These are phyloP conservation scores for Leptinotarsa lineolata DNA, from an alignment of 1,140 invertebrate species.

Conservation along the genomic window DNA sequence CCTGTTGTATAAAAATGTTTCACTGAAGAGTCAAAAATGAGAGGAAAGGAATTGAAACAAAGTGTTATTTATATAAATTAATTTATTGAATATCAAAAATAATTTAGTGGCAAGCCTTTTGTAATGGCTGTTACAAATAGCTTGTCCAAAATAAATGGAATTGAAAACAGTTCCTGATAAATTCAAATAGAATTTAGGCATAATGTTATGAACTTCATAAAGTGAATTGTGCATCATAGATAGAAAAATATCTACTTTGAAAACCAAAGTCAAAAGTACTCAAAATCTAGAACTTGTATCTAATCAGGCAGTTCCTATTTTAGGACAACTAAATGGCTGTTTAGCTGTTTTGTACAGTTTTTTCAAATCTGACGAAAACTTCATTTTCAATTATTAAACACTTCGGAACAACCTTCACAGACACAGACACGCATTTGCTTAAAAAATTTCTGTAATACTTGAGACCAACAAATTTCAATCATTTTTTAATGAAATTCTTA, in stretches of 20 bases:
- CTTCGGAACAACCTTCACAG: too few species aligned
- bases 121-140: conserved; percentile 39
- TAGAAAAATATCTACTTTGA: neutral
- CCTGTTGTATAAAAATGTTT: too few species aligned
- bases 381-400: too few species aligned
- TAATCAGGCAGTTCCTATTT: neutral
- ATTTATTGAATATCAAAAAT: neutral
- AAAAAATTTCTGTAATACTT: too few species aligned
- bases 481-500: too few species aligned
- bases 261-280: neutral
- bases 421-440: too few species aligned
- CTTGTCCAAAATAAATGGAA: conserved; percentile 18
- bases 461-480: too few species aligned
- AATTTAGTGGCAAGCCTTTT: conserved; percentile 26
- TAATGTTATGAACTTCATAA: too few species aligned
- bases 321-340: conserved; percentile 37
- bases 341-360: conserved; percentile 2
- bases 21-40: too few species aligned
- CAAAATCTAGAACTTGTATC: too few species aligned
- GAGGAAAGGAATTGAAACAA: too few species aligned
- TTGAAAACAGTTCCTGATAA: neutral
- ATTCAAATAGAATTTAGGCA: too few species aligned
- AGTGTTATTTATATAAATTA: neutral
- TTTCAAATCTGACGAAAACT: neutral
- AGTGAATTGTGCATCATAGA: neutral